Conservation (phyloP, 2,797 vertebrate species). For the Diceros bicornis region DNA sequence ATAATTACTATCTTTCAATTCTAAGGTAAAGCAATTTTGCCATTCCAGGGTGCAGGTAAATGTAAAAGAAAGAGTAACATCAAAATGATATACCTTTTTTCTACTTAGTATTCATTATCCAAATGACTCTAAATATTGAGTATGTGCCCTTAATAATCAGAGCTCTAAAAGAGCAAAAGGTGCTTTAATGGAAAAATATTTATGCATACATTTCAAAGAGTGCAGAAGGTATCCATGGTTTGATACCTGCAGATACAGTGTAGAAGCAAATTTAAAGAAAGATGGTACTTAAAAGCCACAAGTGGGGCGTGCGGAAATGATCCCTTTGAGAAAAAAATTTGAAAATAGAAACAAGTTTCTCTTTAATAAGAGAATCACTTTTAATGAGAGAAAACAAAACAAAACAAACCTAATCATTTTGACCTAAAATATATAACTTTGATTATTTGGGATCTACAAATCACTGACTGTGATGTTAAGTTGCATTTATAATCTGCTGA, state of each 20-base stretch:
- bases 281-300: not conserved
- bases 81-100: conserved; percentile 12
- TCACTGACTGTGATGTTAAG: not conserved
- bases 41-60: conserved; percentile 56
- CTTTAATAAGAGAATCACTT: conserved; percentile 18
- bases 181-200: conserved; percentile 28
- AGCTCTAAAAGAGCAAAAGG: conserved; percentile 12
- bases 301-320: not conserved
- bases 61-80: conserved; percentile 69
- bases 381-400: conserved; percentile 19
- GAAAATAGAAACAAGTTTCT: conserved; percentile 38
- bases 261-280: conserved; percentile 56
- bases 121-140: conserved; percentile 57
- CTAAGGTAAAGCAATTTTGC: conserved; percentile 51
- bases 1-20: conserved; percentile 62
- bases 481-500: conserved; percentile 38
- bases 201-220: conserved; percentile 47
- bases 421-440: not conserved
- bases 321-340: conserved; percentile 30
- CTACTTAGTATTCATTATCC: conserved; percentile 45
- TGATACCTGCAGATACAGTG: not conserved
- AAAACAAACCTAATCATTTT: not conserved
- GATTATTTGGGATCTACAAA: conserved; percentile 8
- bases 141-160: conserved; percentile 57
- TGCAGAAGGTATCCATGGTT: conserved; percentile 23